These are phyloP conservation scores for Aptenodytes forsteri DNA, from an alignment of 2,113 vertebrate genomes.

Conservation along the genomic window DNA sequence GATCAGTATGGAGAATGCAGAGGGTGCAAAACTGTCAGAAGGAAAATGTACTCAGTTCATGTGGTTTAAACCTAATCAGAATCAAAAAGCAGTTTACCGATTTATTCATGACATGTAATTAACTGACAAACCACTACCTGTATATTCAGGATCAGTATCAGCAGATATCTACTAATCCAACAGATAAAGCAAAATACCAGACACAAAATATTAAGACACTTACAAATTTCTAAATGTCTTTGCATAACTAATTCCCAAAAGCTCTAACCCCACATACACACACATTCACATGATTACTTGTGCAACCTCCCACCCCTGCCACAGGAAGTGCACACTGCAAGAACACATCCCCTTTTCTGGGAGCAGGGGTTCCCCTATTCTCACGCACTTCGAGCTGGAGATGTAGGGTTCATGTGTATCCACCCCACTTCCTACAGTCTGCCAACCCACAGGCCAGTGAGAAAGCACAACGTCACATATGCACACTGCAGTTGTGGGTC, in stretches of 20 bases:
- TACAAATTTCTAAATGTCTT: background rate
- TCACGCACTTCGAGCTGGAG: background rate
- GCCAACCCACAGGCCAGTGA: too few relatives aligned
- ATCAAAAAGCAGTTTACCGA: background rate
- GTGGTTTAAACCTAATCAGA: background rate
- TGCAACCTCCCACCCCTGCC: background rate
- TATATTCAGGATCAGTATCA: background rate
- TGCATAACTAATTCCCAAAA: background rate
- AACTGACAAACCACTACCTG: background rate
- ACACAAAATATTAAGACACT: background rate
- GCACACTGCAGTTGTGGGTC: background rate
- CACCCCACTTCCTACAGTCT: background rate
- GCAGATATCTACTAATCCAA: background rate
- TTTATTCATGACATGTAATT: background rate
- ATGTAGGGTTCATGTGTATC: fast-evolving
- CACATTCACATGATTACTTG: background rate
- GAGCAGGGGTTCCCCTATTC: background rate
- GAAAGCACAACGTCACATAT: background rate
- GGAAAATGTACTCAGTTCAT: background rate
- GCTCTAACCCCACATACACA: background rate
- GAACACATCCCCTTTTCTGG: background rate
- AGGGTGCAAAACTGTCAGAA: background rate
- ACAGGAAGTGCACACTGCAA: background rate
- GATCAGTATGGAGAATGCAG: background rate
- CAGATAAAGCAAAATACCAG: background rate